These are phyloP conservation scores for Volucella bombylans DNA, from an alignment of 2,888 invertebrate genomes.

Conservation along the genomic window DNA sequence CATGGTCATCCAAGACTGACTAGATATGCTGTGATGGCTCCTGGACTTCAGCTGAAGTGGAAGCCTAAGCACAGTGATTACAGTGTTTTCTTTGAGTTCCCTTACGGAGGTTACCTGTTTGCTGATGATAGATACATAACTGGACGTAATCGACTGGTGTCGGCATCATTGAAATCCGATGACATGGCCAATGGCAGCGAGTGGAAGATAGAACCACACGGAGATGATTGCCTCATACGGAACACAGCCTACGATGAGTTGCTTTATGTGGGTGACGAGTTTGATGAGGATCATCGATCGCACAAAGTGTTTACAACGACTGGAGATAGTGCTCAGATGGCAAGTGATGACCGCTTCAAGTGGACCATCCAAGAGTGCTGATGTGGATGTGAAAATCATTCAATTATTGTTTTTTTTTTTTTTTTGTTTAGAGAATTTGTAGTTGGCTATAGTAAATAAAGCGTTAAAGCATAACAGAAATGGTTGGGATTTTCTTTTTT, in stretches of 20 bases:
- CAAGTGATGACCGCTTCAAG: slow-evolving; percentile 51
- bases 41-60: slow-evolving; percentile 61
- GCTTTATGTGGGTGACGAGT: slow-evolving; percentile 61
- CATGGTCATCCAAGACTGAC: slow-evolving; percentile 51
- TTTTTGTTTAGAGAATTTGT: too few species aligned
- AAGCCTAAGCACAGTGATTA: slow-evolving; percentile 44
- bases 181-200: slow-evolving; percentile 58
- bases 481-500: too few species aligned
- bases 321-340: not conserved
- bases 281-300: slow-evolving; percentile 58
- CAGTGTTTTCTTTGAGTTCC: slow-evolving; percentile 63
- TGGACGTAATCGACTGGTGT: slow-evolving; percentile 57
- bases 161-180: slow-evolving; percentile 40
- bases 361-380: slow-evolving; percentile 63
- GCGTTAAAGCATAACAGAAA: too few species aligned
- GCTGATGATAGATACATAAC: slow-evolving; percentile 37
- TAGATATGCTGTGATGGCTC: slow-evolving; percentile 61
- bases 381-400: not conserved
- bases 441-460: too few species aligned
- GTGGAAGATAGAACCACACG: slow-evolving; percentile 57
- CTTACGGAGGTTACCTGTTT: slow-evolving; percentile 62
- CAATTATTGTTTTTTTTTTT: not conserved
- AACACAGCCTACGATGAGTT: slow-evolving; percentile 54
- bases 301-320: slow-evolving; percentile 53
- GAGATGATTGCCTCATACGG: slow-evolving; percentile 57